Conservation (phyloP, 2,888 invertebrate genomes). For the Melipona beecheii region DNA sequence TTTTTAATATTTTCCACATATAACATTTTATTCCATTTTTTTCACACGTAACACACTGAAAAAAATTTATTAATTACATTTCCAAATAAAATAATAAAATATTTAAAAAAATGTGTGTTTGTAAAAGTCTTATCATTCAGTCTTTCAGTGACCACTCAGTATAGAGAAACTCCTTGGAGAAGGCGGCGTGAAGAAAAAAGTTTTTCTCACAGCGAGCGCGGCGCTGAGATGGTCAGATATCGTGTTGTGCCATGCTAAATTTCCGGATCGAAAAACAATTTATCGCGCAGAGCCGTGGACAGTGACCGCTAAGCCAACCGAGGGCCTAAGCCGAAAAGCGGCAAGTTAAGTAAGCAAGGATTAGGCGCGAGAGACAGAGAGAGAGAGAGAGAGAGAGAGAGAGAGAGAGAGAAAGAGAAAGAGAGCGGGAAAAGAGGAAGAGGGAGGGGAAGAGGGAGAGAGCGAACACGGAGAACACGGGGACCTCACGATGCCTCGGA, state of each 20-base stretch:
- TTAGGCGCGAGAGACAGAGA: constrained; percentile 67
- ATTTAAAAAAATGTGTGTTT: too few species aligned
- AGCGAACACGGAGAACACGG: constrained; percentile 24
- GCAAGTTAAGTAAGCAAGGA: constrained; percentile 82
- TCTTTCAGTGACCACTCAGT: too few species aligned
- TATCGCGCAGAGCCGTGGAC: constrained; percentile 57
- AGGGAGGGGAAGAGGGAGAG: constrained; percentile 18
- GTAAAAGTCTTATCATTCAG: too few species aligned
- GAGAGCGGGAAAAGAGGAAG: constrained; percentile 4
- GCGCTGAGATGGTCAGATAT: background rate
- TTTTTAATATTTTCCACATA: too few species aligned
- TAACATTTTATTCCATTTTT: too few species aligned
- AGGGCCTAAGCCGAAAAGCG: constrained; percentile 81
- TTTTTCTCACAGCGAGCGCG: background rate
- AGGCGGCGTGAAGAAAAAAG: too few species aligned
- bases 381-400: constrained; percentile 22
- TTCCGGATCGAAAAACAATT: constrained; percentile 54
- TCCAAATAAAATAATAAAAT: too few species aligned
- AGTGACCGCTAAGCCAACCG: constrained; percentile 75
- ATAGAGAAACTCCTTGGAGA: too few species aligned
- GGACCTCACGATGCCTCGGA: constrained; percentile 29
- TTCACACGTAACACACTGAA: too few species aligned
- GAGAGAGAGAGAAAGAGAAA: constrained; percentile 12
- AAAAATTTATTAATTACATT: too few species aligned
- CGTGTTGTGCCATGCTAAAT: constrained; percentile 15